These are phyloP conservation scores for Capra hircus DNA, from an alignment of 2,113 vertebrate species.

Conservation along the genomic window DNA sequence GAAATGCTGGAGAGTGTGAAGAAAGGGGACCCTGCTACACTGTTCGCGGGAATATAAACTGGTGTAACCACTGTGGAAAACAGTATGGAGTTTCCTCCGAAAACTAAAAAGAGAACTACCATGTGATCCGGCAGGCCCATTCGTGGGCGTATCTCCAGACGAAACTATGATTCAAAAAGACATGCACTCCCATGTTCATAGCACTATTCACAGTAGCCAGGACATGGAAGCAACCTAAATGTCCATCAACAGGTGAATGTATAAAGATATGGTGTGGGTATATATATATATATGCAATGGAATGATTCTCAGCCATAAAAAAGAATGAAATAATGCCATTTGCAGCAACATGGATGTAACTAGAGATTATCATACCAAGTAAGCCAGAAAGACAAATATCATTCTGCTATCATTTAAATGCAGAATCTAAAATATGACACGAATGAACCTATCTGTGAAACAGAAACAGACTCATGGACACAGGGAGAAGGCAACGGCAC, in stretches of 20 bases:
- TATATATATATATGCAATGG: not conserved
- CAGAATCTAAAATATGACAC: not conserved
- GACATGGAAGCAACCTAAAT: not conserved
- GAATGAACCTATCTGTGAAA: not conserved
- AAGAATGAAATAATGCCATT: not conserved
- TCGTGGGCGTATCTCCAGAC: not conserved
- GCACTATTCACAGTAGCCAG: not conserved
- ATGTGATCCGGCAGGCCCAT: not conserved
- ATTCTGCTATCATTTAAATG: not conserved
- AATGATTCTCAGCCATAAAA: not conserved
- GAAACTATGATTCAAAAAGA: not conserved
- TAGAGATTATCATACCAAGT: not conserved
- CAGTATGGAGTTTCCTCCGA: not conserved
- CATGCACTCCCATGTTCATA: not conserved
- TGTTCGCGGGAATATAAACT: not conserved
- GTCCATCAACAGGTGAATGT: not conserved
- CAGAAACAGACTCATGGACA: not conserved
- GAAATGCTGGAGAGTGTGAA: not conserved
- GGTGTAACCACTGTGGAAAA: not conserved
- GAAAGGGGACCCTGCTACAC: not conserved
- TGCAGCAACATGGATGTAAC: not conserved
- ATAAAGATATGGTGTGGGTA: not conserved
- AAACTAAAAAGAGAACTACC: not conserved
- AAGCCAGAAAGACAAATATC: not conserved
- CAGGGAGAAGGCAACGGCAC: not conserved